phyloP scores from a whole-genome alignment of 2,113 vertebrate species.

The Campylomormyrus tamandua region DNA sequence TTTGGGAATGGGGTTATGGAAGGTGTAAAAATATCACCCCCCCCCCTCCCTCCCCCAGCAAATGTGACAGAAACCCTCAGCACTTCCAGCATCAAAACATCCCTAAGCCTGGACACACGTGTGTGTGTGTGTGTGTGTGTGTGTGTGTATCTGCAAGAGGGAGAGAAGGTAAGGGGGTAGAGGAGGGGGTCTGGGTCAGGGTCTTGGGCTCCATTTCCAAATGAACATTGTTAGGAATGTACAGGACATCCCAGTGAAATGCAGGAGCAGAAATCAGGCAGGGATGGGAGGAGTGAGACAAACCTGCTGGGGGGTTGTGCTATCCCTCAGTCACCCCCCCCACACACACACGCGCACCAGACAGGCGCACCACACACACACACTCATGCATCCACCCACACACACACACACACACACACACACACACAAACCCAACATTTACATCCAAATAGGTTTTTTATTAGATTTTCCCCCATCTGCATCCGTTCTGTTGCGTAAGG shows the following conservation, averaged over 20 bases:
- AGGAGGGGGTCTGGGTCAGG: background rate
- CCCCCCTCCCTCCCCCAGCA: background rate
- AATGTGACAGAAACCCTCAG: background rate
- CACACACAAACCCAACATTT: background rate
- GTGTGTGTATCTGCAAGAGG: background rate
- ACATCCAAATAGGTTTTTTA: slow-evolving; percentile 15
- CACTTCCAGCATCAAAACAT: background rate
- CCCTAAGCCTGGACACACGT: too few relatives aligned
- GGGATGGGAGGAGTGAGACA: background rate
- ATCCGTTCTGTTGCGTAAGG: background rate
- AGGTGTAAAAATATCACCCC: background rate
- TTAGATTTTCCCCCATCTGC: background rate
- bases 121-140: background rate
- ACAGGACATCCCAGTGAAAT: background rate
- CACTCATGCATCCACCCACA: background rate
- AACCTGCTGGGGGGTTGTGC: background rate
- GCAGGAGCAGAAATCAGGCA: background rate
- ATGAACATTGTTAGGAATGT: background rate
- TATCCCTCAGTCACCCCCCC: background rate
- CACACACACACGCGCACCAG: background rate
- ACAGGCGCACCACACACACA: background rate
- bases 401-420: background rate
- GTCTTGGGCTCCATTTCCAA: background rate
- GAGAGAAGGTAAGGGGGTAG: background rate
- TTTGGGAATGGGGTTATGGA: slow-evolving; percentile 8